Evolutionary conservation across 2,797 vertebrate genomes (phyloP), one percentile per base, ranked within the genome.

Genomic region (Gobionotothen gibberifrons): DNA sequence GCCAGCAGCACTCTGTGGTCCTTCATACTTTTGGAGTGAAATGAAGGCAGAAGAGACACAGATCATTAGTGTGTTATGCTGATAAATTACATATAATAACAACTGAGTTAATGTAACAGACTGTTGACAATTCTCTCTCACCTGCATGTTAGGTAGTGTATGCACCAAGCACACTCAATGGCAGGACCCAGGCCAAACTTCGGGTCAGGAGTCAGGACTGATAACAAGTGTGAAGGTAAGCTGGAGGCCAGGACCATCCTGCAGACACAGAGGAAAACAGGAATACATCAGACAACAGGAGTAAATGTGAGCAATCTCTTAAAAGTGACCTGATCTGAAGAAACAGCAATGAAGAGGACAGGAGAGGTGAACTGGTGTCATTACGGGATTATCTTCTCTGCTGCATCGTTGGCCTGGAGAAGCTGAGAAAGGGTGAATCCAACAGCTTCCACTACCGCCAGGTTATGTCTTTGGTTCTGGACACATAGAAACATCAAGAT

Each of bases 401-500:
- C 81, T 3, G 96, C 93, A 78, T 97, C 95, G 78, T 94, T 95
- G 61, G 94, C 92, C 76, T 98, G 97, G 22, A 99, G 94, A 54
- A 99, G 93, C 89, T 99, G 98, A 1, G 97, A 97, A 76, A 99
- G 94, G 22, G 96, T 92, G 10, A 97, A 99, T n/a, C 95, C 96
- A 9, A 93, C 93, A 3, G 97, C 98, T 93, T 99, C 98, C 86
- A 97, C 94, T 82, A 99, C 95, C 0, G 94, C 94, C 74, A 95
- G 88, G 1, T 96, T 96, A 0, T 96, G 94, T 43, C 92, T 96
- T 93, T 99, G 94, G 82, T 93, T 96, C 87, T 87, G 81, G 21
- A 85, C 36, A 74, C 21, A 78, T 19, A 74, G 19, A 78, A 19
- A 65, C 15, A 78, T n/a, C 76, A 0, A 61, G 19, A 70, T 36